Conservation (phyloP, 2,888 invertebrate species). For the Lydus trimaculatus region DNA sequence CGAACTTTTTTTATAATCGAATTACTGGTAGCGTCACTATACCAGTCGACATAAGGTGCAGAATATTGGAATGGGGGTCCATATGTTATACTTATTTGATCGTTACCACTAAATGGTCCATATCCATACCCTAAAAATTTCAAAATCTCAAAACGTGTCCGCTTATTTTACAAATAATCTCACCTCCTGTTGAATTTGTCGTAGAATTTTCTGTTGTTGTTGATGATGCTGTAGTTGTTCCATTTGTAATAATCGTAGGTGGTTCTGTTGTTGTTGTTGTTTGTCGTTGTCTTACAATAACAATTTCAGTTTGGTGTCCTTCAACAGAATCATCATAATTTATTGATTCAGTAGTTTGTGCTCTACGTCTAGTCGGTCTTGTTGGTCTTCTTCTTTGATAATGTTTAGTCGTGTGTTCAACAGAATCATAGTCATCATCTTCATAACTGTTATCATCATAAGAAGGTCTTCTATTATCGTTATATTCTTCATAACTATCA, state of each 20-base stretch:
- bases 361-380: conserved; percentile 19
- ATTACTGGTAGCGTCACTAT: conserved; percentile 41
- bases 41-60: conserved; percentile 42
- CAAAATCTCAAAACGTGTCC: conserved; percentile 28
- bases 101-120: conserved; percentile 56
- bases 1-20: conserved; percentile 45
- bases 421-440: conserved; percentile 36
- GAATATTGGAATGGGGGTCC: conserved; percentile 47
- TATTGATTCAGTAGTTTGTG: conserved; percentile 22
- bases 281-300: conserved; percentile 31
- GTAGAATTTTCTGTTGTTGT: conserved; percentile 47
- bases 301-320: conserved; percentile 31
- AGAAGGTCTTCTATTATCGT: conserved; percentile 31
- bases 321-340: conserved; percentile 28
- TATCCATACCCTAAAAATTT: conserved; percentile 38
- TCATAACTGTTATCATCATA: conserved; percentile 34
- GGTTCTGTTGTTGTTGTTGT: conserved; percentile 28
- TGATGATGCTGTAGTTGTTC: conserved; percentile 33
- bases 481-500: conserved; percentile 44
- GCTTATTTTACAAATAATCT: neutral
- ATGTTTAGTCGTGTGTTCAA: conserved; percentile 37
- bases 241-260: conserved; percentile 34
- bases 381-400: conserved; percentile 37
- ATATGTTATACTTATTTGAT: conserved; percentile 56
- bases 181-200: conserved; percentile 45